Evolutionary conservation across 2,888 invertebrate species (phyloP).

Genomic region (Epirrhoe tristata): DNA sequence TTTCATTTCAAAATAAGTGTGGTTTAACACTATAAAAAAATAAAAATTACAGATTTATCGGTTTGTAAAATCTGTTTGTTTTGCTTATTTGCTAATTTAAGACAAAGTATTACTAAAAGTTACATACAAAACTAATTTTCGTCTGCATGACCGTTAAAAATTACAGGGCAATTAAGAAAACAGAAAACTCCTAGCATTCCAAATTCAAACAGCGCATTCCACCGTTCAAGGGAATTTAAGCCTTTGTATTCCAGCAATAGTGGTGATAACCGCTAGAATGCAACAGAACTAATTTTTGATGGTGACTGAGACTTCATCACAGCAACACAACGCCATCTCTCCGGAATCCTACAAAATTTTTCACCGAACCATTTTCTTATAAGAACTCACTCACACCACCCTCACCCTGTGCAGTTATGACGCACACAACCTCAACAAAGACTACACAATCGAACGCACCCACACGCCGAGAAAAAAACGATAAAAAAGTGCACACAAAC

Average conservation of each 20-base stretch:
- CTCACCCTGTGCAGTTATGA: conserved; percentile 53
- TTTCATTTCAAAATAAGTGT: too few species aligned
- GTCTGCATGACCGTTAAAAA: conserved; percentile 40
- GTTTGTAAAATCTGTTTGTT: conserved; percentile 12
- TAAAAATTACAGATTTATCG: too few species aligned
- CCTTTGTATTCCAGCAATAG: conserved; percentile 42
- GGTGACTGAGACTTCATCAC: conserved; percentile 58
- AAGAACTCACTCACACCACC: conserved; percentile 73
- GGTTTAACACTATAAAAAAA: too few species aligned
- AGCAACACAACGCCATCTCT: conserved; percentile 82
- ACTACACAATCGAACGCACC: conserved; percentile 81
- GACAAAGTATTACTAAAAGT: conserved; percentile 29
- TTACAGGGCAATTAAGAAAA: conserved; percentile 45
- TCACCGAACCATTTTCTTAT: conserved; percentile 83
- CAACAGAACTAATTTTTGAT: conserved; percentile 69
- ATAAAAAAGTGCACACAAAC: conserved; percentile 80
- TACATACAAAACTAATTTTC: conserved; percentile 41
- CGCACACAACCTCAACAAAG: conserved; percentile 52
- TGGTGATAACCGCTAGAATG: conserved; percentile 44
- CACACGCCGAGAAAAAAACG: conserved; percentile 83
- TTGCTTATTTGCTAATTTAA: conserved; percentile 25
- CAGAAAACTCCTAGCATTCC: conserved; percentile 46
- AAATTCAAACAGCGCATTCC: conserved; percentile 45
- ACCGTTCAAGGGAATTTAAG: conserved; percentile 42
- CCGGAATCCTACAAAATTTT: conserved; percentile 79